A percentile compares a stretch with the other conserved stretches of the same genome.
phyloP scores from a whole-genome alignment of 64 coral and sea anemone genomes.

The Montipora sp. region DNA sequence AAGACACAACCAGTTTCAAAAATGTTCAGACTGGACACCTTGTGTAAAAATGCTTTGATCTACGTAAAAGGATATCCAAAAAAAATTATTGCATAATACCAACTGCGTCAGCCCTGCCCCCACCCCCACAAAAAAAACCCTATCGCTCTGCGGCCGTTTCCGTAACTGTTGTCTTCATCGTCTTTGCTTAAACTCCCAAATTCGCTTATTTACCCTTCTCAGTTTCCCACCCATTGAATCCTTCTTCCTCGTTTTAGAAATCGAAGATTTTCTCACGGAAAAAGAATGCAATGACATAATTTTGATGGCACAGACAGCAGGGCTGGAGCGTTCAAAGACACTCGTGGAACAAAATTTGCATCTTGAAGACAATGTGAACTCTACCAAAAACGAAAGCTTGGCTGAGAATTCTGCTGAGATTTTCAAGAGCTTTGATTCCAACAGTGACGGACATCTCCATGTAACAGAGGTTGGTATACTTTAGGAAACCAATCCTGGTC shows the following conservation, averaged over 20 bases:
- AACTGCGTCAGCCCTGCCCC: no score
- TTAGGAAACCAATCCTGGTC: background rate
- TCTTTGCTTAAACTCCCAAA: no score
- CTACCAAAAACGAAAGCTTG: background rate
- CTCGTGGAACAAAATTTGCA: background rate
- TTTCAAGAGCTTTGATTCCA: background rate
- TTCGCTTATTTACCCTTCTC: background rate
- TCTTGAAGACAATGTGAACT: background rate
- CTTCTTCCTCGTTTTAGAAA: constrained; percentile 33
- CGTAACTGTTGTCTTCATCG: no score
- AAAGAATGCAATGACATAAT: constrained; percentile 75
- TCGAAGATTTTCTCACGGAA: constrained; percentile 59
- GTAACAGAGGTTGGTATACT: background rate
- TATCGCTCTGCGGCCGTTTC: no score
- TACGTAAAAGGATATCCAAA: no score
- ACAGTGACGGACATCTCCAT: background rate
- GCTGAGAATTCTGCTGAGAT: background rate
- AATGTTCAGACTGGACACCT: no score
- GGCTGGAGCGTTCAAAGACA: constrained; percentile 40
- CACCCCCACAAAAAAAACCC: no score
- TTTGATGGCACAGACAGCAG: constrained; percentile 62
- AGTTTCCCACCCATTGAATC: background rate
- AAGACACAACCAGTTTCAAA: no score
- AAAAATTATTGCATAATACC: no score
- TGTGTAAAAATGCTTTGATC: no score